Percentiles rank a stretch among this genome's conserved stretches.
Conservation (phyloP, 2,113 vertebrate species). For the Microtus montanus region DNA sequence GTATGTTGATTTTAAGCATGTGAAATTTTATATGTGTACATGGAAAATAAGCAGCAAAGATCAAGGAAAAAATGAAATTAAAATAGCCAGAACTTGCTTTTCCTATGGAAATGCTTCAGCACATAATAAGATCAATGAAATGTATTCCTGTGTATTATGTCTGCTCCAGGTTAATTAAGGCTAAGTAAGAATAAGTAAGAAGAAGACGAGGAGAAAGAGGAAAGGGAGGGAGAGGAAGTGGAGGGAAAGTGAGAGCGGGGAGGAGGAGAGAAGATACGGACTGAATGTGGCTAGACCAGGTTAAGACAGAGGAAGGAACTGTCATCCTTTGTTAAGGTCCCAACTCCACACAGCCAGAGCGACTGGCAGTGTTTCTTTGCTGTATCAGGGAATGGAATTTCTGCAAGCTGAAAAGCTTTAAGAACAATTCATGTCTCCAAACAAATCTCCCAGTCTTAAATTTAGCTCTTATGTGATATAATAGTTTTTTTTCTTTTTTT, state of each 20-base stretch:
- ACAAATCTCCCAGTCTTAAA: conserved; percentile 57
- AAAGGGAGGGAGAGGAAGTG: not conserved
- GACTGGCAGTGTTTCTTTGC: not conserved
- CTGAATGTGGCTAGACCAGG: not conserved
- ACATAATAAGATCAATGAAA: conserved; percentile 18
- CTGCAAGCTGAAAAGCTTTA: conserved; percentile 43
- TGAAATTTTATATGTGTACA: not conserved
- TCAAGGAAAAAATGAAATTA: not conserved
- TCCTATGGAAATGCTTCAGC: conserved; percentile 2
- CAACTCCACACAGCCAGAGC: not conserved
- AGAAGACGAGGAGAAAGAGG: not conserved
- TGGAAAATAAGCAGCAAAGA: conserved; percentile 44
- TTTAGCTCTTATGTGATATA: conserved; percentile 10
- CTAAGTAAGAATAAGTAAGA: not conserved
- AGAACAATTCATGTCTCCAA: not conserved
- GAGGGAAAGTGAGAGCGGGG: too few relatives aligned
- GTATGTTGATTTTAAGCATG: conserved; percentile 31
- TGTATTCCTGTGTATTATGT: not conserved
- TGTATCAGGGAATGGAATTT: conserved; percentile 8
- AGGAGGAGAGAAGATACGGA: not conserved
- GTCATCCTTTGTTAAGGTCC: not conserved
- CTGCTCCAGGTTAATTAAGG: not conserved
- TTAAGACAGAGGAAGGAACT: conserved; percentile 47
- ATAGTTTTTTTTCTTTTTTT: conserved; percentile 49
- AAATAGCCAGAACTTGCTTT: conserved; percentile 27